phyloP scores from a whole-genome alignment of 23 tunicate genomes.

The Aplidium turbinatum region DNA sequence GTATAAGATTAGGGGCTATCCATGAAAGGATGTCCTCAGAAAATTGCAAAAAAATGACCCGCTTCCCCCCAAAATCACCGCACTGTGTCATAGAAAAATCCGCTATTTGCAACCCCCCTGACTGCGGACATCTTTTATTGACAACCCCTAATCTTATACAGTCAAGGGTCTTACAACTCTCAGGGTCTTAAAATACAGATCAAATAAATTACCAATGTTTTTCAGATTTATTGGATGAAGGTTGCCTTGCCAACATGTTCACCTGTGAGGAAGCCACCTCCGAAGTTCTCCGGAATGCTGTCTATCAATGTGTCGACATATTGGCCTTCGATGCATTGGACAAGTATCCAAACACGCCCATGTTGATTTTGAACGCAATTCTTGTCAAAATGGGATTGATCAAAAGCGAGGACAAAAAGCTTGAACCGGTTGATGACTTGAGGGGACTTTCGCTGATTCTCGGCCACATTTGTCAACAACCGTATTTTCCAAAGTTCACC shows the following conservation, averaged over 20 bases:
- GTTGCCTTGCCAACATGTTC: constrained; percentile 18
- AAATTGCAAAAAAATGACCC: too few relatives aligned
- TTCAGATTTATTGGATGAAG: constrained; percentile 27
- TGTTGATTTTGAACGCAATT: constrained; percentile 58
- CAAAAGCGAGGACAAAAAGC: constrained; percentile 69
- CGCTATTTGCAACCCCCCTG: too few relatives aligned
- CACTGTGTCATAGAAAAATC: too few relatives aligned
- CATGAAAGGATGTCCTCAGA: too few relatives aligned
- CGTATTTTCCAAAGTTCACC: constrained; percentile 59
- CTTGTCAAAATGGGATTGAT: constrained; percentile 64
- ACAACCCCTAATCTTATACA: too few relatives aligned
- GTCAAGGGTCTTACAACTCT: too few relatives aligned
- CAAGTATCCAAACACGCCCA: constrained; percentile 70
- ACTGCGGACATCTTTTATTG: too few relatives aligned
- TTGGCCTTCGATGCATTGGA: constrained; percentile 52
- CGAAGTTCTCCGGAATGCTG: constrained; percentile 27
- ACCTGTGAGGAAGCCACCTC: constrained; percentile 20
- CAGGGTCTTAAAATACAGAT: too few relatives aligned
- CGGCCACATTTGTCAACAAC: constrained; percentile 56
- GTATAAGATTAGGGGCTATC: too few relatives aligned
- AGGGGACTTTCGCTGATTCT: constrained; percentile 39
- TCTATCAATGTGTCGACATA: constrained; percentile 61
- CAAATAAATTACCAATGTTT: too few relatives aligned
- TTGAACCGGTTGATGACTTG: constrained; percentile 31
- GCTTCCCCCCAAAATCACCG: too few relatives aligned